Conservation (phyloP, 2,797 vertebrate species). For the Cryptoblepharus egeriae region DNA sequence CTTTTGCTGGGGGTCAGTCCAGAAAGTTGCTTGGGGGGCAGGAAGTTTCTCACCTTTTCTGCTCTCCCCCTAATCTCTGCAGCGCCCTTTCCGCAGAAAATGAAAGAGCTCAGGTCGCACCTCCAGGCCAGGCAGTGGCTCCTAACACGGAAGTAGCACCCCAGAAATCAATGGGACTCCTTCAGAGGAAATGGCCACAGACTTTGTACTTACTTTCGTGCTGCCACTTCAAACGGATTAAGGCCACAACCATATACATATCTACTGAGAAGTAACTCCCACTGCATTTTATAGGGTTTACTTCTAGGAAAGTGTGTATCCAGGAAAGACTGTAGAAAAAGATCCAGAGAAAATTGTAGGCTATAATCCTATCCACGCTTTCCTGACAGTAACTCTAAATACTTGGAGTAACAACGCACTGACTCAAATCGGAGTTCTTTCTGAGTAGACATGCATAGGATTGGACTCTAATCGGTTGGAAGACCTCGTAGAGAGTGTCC, state of each 20-base stretch:
- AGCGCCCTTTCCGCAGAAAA: not conserved
- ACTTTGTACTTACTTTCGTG: not conserved
- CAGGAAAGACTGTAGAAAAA: no score
- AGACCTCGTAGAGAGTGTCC: no score
- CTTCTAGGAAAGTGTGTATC: no score
- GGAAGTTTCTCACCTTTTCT: no score
- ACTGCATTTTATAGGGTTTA: not conserved
- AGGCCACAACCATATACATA: not conserved
- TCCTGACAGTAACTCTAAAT: no score
- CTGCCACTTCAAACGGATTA: conserved; percentile 71
- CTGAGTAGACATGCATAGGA: no score
- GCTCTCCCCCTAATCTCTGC: no score
- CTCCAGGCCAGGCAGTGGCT: not conserved
- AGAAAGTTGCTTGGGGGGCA: conserved; percentile 68
- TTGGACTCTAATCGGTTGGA: no score
- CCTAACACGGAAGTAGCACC: not conserved
- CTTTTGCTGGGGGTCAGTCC: conserved; percentile 48
- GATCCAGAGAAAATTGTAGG: no score
- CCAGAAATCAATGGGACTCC: not conserved
- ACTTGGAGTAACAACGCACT: no score
- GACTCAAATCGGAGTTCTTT: no score
- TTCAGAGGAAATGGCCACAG: not conserved
- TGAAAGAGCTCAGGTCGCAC: not conserved
- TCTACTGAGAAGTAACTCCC: not conserved
- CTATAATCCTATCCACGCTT: no score